Evolutionary conservation across 2,113 vertebrate genomes (phyloP), one percentile per base, ranked within the genome.

Genomic region (Acanthochromis polyacanthus): DNA sequence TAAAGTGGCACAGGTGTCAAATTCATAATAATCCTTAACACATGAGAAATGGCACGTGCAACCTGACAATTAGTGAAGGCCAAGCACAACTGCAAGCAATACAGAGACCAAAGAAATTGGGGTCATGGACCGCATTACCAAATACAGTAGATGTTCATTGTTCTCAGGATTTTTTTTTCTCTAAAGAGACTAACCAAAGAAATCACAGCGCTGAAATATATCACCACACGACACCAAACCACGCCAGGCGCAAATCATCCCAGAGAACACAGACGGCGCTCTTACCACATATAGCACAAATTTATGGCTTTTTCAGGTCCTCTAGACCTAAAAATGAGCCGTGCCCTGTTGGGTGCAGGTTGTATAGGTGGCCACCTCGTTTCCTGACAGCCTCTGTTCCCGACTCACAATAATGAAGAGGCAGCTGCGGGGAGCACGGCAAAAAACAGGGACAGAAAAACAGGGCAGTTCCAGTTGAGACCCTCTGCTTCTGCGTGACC

Each of bases 331-430:
- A 71, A 89, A 83, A 80, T 64, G 74, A 77, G 58, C 62, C 0
- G 48, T 32, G 78, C 56, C 67, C 75, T 73, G 60, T 63, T 66
- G 73, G 71, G 64, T 17, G 50, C 67, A 58, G 77, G 69, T 71
- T 72, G 46, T 23, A 50, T 45, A 63, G 73, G 67, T 64, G 65
- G 71, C 71, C 78, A 70, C 82, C 77, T 87, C 25, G 38, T 53
- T 57, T 75, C 30, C 70, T 80, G 78, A 55, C 83, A 87, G 73
- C 45, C 5, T 52, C 17, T 57, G 61, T 66, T 74, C 48, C 60
- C 46, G 1, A 25, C 78, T 78, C 82, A 36, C 16, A 75, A 67
- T 88, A 78, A 88, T 86, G 72, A 85, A 85, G 79, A 80, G 51
- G 63, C 70, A 62, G 76, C 50, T 57, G 66, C 55, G 62, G 45